Conservation (phyloP, 2,113 vertebrate genomes). For the human (Homo sapiens) region DNA sequence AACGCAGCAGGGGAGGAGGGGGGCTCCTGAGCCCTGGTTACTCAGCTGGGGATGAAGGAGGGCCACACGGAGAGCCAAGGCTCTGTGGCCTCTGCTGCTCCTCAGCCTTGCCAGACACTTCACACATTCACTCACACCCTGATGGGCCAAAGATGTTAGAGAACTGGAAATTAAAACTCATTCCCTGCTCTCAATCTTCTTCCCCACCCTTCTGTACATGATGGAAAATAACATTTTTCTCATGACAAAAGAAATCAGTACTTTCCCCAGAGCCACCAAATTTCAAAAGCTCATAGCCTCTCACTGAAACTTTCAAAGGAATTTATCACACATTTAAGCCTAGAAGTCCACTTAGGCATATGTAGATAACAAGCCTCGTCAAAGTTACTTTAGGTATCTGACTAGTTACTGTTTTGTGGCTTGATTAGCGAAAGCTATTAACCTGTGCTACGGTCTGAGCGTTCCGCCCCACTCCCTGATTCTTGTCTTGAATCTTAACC, state of each 20-base stretch:
- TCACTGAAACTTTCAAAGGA: neutral
- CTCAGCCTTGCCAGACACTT: neutral
- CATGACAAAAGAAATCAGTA: neutral
- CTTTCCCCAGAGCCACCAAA: neutral
- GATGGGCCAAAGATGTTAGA: neutral
- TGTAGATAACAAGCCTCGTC: accelerated
- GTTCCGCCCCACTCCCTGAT: accelerated
- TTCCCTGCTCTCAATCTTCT: neutral
- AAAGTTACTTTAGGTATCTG: neutral
- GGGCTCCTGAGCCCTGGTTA: neutral
- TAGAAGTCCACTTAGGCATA: neutral
- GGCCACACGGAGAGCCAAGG: neutral
- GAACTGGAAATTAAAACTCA: neutral
- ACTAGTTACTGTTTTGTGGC: neutral
- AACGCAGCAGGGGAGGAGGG: neutral
- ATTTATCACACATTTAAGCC: neutral
- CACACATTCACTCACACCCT: neutral
- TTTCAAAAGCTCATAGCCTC: neutral
- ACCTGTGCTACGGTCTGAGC: neutral
- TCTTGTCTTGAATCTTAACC: neutral
- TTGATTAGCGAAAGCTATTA: no score
- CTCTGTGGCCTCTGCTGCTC: neutral
- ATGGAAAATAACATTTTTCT: neutral
- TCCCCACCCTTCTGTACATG: neutral
- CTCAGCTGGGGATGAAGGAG: neutral